phyloP scores from a whole-genome alignment of 2,113 vertebrate species.

The Cinclus cinclus region DNA sequence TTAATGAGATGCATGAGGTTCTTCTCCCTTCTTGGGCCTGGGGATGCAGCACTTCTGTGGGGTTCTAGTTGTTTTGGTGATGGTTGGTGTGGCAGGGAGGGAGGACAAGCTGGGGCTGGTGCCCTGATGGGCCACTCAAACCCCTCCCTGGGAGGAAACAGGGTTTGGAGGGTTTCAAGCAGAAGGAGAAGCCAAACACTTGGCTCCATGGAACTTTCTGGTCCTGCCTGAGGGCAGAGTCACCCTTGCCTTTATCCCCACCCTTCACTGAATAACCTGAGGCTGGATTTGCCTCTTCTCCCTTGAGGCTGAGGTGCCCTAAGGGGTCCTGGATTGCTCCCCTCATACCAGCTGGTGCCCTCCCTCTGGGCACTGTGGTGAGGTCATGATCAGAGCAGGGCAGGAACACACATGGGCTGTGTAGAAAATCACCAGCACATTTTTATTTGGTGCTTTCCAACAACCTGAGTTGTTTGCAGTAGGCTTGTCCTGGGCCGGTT shows the following conservation, averaged over 20 bases:
- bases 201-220: background rate
- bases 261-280: accelerated
- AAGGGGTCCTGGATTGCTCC: background rate
- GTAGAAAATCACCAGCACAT: background rate
- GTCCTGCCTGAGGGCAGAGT: background rate
- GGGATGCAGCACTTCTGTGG: accelerated
- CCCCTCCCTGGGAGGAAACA: background rate
- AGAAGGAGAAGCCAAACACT: background rate
- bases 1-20: background rate
- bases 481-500: background rate
- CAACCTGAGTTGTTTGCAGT: background rate
- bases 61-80: background rate
- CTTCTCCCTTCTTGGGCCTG: accelerated
- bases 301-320: background rate
- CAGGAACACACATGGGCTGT: background rate
- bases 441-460: constrained; percentile 48
- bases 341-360: background rate
- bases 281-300: background rate
- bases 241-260: background rate
- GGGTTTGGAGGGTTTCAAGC: background rate
- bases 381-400: accelerated
- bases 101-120: background rate
- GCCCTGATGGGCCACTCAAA: background rate
- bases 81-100: background rate
- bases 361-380: accelerated